These are phyloP conservation scores for Dinocampus coccinellae DNA, from an alignment of 2,888 invertebrate species.

Conservation along the genomic window DNA sequence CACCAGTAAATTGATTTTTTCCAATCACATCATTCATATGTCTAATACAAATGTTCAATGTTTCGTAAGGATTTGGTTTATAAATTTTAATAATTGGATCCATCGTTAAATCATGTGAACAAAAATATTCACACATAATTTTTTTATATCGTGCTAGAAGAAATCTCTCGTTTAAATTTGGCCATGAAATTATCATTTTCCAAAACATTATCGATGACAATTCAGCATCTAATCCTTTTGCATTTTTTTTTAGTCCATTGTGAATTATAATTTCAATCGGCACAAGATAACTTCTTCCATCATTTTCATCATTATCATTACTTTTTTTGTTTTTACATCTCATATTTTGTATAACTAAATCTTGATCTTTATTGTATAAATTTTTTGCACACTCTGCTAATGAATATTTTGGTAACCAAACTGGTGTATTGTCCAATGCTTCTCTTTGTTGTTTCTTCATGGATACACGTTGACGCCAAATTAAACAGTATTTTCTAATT, in stretches of 20 bases:
- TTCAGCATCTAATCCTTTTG: slow-evolving; percentile 67
- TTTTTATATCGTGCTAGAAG: slow-evolving; percentile 70
- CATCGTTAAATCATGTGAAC: slow-evolving; percentile 61
- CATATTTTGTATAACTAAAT: slow-evolving; percentile 69
- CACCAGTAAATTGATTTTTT: slow-evolving; percentile 54
- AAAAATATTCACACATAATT: slow-evolving; percentile 71
- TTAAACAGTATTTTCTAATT: slow-evolving; percentile 66
- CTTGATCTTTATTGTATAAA: slow-evolving; percentile 69
- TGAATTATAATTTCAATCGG: slow-evolving; percentile 69
- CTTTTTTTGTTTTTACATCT: slow-evolving; percentile 63
- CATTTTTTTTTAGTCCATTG: slow-evolving; percentile 71
- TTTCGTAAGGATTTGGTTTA: slow-evolving; percentile 57
- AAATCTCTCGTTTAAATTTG: slow-evolving; percentile 70
- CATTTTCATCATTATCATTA: slow-evolving; percentile 41
- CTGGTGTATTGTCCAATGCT: slow-evolving; percentile 72
- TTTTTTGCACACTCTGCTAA: slow-evolving; percentile 68
- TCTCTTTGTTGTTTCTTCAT: slow-evolving; percentile 69
- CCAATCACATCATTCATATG: slow-evolving; percentile 57
- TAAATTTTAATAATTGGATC: slow-evolving; percentile 59
- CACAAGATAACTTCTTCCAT: slow-evolving; percentile 52
- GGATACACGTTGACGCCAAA: slow-evolving; percentile 69
- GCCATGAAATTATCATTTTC: slow-evolving; percentile 76
- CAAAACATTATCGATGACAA: slow-evolving; percentile 71
- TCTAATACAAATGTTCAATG: slow-evolving; percentile 60
- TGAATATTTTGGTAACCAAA: slow-evolving; percentile 71